phyloP scores from a whole-genome alignment of 64 coral and sea anemone species.

The Pocillopora damicornis region DNA sequence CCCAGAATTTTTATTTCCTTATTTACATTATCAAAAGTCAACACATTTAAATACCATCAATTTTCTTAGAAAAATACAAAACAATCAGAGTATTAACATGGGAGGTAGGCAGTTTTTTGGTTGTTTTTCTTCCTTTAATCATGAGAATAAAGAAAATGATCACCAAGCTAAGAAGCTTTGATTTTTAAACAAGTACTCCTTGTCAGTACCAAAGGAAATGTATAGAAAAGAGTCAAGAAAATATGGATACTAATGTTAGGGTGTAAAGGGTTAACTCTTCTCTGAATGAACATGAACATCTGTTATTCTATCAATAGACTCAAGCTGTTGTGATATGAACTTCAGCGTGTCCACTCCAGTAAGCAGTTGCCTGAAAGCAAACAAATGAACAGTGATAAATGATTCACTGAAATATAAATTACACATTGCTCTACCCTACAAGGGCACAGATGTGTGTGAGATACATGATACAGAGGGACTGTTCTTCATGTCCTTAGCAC shows the following conservation, averaged over 20 bases:
- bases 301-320: constrained; percentile 95
- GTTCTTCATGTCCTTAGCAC: too few species aligned
- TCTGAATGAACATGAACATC: constrained; percentile 49
- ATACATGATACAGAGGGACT: neutral
- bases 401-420: neutral
- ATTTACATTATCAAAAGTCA: neutral
- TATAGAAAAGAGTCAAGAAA: neutral
- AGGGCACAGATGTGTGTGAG: neutral
- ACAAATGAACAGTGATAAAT: neutral
- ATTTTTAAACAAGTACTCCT: too few species aligned
- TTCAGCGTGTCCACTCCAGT: constrained; percentile 78
- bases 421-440: neutral
- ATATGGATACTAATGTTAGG: too few species aligned
- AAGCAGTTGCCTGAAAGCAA: constrained; percentile 44
- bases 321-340: constrained; percentile 74
- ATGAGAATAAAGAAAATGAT: too few species aligned
- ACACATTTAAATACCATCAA: too few species aligned
- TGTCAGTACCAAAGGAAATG: neutral
- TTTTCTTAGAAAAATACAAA: neutral
- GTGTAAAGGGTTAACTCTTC: constrained; percentile 1
- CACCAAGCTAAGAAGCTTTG: too few species aligned
- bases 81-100: too few species aligned
- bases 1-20: too few species aligned
- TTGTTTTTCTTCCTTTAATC: too few species aligned
- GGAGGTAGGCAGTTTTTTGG: too few species aligned